phyloP scores from a whole-genome alignment of 2,113 vertebrate genomes.

The Crypturellus undulatus region DNA sequence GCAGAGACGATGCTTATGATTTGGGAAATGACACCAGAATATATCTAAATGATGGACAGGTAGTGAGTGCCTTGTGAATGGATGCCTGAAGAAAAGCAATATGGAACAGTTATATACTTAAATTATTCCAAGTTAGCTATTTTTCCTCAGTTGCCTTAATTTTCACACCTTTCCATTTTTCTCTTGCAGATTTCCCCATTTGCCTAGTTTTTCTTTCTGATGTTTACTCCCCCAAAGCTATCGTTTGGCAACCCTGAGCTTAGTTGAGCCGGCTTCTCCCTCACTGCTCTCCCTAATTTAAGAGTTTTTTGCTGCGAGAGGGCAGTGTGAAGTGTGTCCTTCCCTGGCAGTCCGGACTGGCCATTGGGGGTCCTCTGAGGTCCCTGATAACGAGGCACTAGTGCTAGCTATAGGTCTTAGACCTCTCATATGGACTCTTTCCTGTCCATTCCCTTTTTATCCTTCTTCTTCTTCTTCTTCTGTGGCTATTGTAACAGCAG shows the following conservation, averaged over 20 bases:
- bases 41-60: background rate
- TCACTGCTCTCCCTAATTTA: background rate
- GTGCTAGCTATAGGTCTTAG: background rate
- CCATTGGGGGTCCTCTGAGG: background rate
- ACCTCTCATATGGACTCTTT: background rate
- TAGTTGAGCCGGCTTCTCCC: background rate
- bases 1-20: background rate
- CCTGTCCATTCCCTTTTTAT: background rate
- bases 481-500: constrained; percentile 12
- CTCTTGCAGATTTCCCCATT: background rate
- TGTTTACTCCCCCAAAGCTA: background rate
- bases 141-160: no score
- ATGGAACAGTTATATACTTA: background rate
- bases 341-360: background rate
- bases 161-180: background rate
- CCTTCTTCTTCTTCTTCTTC: no score
- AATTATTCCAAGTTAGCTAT: no score
- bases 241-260: background rate
- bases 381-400: background rate
- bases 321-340: background rate
- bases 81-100: background rate
- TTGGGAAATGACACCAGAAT: background rate
- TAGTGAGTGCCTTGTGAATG: background rate
- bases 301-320: background rate
- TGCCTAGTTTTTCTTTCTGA: background rate